phyloP scores from a whole-genome alignment of 2,888 invertebrate species.

The Unio delphinus region DNA sequence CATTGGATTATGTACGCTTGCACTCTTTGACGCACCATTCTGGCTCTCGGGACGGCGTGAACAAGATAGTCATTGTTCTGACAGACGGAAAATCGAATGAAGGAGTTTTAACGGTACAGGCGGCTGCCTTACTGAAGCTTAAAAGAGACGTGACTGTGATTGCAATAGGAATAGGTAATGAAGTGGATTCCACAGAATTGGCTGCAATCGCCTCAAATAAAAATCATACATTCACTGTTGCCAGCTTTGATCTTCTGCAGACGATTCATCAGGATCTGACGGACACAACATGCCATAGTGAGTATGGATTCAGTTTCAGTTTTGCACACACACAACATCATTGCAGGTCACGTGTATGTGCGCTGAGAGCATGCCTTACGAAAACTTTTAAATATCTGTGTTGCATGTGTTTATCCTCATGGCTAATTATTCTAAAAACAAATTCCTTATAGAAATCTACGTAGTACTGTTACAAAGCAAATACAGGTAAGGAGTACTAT shows the following conservation, averaged over 20 bases:
- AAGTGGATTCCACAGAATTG: conserved; percentile 44
- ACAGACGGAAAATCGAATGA: conserved; percentile 33
- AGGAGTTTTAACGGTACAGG: neutral
- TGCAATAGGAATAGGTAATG: conserved; percentile 52
- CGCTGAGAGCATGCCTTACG: too few relatives aligned
- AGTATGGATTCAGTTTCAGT: neutral
- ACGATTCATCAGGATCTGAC: conserved; percentile 42
- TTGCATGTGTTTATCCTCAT: too few relatives aligned
- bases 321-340: too few relatives aligned
- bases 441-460: too few relatives aligned
- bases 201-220: conserved; percentile 39
- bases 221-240: conserved; percentile 39
- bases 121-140: conserved; percentile 2
- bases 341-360: too few relatives aligned
- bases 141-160: conserved; percentile 30
- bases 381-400: too few relatives aligned
- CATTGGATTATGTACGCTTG: conserved; percentile 2
- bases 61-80: conserved; percentile 34
- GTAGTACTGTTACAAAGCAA: too few relatives aligned
- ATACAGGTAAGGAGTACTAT: too few relatives aligned
- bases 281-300: conserved; percentile 30
- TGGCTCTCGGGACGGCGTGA: conserved; percentile 19
- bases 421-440: too few relatives aligned
- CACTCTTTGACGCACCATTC: neutral
- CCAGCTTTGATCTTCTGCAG: conserved; percentile 39